Conservation (phyloP, 2,113 vertebrate species). For the Scytalopus superciliaris region DNA sequence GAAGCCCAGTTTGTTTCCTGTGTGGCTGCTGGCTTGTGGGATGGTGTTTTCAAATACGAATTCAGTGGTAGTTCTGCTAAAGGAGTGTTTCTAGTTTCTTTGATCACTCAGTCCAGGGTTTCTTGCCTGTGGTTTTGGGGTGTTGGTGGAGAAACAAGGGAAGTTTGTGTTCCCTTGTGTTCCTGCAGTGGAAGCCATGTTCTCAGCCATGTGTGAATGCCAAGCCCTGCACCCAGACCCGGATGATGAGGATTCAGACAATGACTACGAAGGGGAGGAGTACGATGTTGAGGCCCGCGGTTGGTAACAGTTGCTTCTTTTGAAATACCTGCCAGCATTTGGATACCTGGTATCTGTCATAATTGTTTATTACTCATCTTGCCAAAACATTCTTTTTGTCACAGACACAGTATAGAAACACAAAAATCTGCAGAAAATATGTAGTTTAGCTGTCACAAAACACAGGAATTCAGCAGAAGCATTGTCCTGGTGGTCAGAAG, state of each 20-base stretch:
- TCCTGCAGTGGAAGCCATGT: slow-evolving; percentile 90
- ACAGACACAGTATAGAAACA: neutral
- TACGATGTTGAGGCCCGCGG: slow-evolving; percentile 93
- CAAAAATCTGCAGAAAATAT: neutral
- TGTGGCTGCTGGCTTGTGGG: neutral
- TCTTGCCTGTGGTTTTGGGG: neutral
- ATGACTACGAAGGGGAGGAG: slow-evolving; percentile 92
- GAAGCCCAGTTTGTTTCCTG: neutral
- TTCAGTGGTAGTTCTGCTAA: neutral
- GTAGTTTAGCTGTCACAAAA: neutral
- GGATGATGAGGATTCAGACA: slow-evolving; percentile 89
- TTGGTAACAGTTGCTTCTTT: slow-evolving; percentile 61
- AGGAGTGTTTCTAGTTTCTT: neutral
- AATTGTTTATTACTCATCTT: neutral
- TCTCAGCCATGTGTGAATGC: slow-evolving; percentile 95
- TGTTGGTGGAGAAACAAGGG: neutral
- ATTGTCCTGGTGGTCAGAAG: neutral
- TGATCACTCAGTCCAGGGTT: rapidly evolving
- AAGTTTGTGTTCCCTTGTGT: neutral
- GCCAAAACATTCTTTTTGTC: neutral
- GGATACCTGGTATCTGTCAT: neutral
- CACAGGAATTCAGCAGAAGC: neutral
- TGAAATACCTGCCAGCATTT: neutral
- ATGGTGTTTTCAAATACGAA: rapidly evolving
- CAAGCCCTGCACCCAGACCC: slow-evolving; percentile 96